Evolutionary conservation across 1,140 invertebrate genomes (phyloP), one percentile per base, ranked within the genome.

Genomic region (Drosophila ficusphila): DNA sequence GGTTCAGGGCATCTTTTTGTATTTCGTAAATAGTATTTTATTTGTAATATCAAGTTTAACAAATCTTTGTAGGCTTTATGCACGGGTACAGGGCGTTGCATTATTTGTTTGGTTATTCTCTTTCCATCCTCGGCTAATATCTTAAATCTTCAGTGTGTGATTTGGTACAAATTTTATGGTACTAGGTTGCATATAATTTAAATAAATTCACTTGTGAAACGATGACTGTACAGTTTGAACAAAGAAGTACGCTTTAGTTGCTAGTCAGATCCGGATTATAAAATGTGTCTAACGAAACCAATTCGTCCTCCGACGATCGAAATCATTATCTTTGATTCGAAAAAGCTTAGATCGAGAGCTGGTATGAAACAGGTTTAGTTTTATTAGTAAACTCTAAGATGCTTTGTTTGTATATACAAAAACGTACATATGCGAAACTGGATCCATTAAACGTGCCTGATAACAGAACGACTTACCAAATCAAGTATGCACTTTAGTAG

Each of bases 81-180:
- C 81, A 85, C 81, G 81, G 81, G 81, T 85, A 86, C 81, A 85
- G 81, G 81, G 81, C 81, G 81, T 85, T 86, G 81, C 81, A 85
- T 86, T 67, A 70, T 68, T 53, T 78, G 58, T 67, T 58, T 41
- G 48, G 33, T 64, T 56, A 19, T 48, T 36, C 31, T 69, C 36
- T 39, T 36, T 38, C 9, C 3, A 12, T 52, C 44, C n/a, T 14
- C 58, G 58, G 58, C 38, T 57, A 56, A 57, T 34, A 53, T 51
- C 12, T 51, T 62, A 48, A 38, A 48, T 58, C 56, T 29, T 60
- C 47, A 39, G 39, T 54, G 54, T 72, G 62, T 64, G 46, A 53
- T 86, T 85, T 86, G 81, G 81, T 86, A 86, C 81, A 85, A 85
- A 85, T 86, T 86, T 67, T 85, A 85, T 86, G 81, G 81, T 85